Evolutionary conservation across 2,797 vertebrate species (phyloP).

Genomic region (Aplochiton taeniatus): DNA sequence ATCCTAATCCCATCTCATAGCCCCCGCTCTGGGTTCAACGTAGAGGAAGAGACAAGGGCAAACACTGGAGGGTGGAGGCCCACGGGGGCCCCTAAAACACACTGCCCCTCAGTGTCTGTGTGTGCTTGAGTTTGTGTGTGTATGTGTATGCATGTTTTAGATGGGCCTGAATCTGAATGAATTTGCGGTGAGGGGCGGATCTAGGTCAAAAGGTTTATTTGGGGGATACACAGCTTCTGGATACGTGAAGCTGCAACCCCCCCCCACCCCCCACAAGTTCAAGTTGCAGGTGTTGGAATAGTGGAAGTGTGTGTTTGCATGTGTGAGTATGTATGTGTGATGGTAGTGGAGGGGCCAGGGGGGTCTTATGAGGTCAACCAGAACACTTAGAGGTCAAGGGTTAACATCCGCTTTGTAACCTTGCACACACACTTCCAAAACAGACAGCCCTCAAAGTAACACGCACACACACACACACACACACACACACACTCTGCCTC

Average conservation of each 20-base stretch:
- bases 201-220: neutral
- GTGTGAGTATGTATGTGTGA: no score
- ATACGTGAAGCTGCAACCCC: no score
- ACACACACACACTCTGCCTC: neutral
- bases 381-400: neutral
- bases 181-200: neutral
- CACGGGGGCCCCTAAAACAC: constrained; percentile 23
- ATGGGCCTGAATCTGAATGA: neutral
- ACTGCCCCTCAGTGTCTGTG: constrained; percentile 8
- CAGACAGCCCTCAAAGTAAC: neutral
- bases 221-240: no score
- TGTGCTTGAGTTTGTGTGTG: neutral
- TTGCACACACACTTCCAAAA: neutral
- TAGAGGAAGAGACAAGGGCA: constrained; percentile 36
- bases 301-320: no score
- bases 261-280: no score
- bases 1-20: constrained; percentile 69
- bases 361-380: neutral
- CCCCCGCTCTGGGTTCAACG: constrained; percentile 52
- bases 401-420: neutral
- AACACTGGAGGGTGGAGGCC: constrained; percentile 38
- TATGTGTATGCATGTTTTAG: neutral
- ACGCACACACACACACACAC: constrained; percentile 9
- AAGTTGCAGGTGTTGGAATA: no score
- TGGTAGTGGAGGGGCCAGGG: neutral